phyloP scores from a whole-genome alignment of 2,113 vertebrate species.

The Phodopus roborovskii region DNA sequence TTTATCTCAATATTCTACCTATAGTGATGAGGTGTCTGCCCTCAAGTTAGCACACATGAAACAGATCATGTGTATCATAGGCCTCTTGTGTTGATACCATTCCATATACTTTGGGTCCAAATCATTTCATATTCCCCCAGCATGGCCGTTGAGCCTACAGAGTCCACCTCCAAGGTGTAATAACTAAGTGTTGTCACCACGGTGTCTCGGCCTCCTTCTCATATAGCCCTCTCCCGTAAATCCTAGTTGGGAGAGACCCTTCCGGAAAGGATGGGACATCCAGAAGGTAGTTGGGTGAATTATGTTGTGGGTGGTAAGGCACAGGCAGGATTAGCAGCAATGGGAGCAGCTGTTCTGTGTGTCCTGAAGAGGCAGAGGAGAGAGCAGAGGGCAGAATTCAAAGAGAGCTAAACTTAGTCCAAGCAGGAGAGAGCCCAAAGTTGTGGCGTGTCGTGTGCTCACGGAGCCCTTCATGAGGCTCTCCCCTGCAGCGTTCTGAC shows the following conservation, averaged over 20 bases:
- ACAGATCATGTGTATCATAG: rapidly evolving
- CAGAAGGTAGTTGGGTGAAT: not conserved
- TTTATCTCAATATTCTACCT: rapidly evolving
- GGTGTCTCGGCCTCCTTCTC: not conserved
- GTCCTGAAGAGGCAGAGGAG: not conserved
- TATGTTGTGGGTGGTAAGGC: not conserved
- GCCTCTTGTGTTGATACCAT: rapidly evolving
- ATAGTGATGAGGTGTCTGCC: too few species aligned
- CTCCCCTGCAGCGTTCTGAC: not conserved
- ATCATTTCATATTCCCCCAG: not conserved
- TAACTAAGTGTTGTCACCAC: not conserved
- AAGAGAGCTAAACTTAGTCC: not conserved
- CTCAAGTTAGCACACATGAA: rapidly evolving
- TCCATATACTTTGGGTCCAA: rapidly evolving
- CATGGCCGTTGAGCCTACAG: rapidly evolving
- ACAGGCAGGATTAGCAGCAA: not conserved
- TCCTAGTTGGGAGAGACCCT: rapidly evolving
- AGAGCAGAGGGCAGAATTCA: not conserved
- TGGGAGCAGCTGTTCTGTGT: too few species aligned
- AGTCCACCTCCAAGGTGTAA: not conserved
- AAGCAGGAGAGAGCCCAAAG: not conserved
- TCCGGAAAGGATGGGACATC: not conserved
- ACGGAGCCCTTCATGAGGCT: rapidly evolving
- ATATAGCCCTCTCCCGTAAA: rapidly evolving
- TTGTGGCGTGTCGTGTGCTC: too few species aligned